Base-by-base conservation (phyloP, 2,797 vertebrate genomes). In the Craterocephalus amniculus region DNA sequence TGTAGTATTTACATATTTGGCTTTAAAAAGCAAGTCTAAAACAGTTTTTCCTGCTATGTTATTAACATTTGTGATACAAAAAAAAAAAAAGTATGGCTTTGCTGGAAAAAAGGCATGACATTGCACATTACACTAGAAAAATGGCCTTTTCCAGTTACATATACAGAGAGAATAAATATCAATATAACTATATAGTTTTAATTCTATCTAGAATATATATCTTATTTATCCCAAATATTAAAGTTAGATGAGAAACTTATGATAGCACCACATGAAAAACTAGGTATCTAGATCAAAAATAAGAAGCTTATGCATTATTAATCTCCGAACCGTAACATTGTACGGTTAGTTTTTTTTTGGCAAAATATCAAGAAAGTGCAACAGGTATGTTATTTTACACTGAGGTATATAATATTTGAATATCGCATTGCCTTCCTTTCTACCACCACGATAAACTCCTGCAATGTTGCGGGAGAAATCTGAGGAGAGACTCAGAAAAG, bases 331-430 rank as follows among this genome's bases (percentile, higher is more conserved):
- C 24, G 22, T 75, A 79, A 8, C 4, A 72, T 70, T 36, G 24
- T 59, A 83, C 13, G 8, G 81, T 83, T 76, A 14, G 35, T 79
- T 81, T 54, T 88, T 73, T 51, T 87, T 73, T 58, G 84, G 69
- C 55, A 80, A 66, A 84, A 89, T 89, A 68, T 88, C 72, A 83
- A 80, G 71, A 94, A 94, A 94, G 93, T 94, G 92, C 93, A 93
- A 88, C 18, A 84, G 68, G 61, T 87, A 87, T 88, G 85, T 79
- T 85, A 90, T 78, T 85, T 83, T 72, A 91, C 69, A 69, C 40
- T 93, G 93, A 95, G 93, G 93, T 94, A 94, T 93, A 86, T 91
- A 57, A 79, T 64, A 80, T 88, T 84, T 72, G 62, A 79, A 78
- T 78, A 86, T 82, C 86, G 81, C 85, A 80, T 80, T 68, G 20